Evolutionary conservation across 2,888 invertebrate genomes (phyloP).

Genomic region (Andrena marginata): DNA sequence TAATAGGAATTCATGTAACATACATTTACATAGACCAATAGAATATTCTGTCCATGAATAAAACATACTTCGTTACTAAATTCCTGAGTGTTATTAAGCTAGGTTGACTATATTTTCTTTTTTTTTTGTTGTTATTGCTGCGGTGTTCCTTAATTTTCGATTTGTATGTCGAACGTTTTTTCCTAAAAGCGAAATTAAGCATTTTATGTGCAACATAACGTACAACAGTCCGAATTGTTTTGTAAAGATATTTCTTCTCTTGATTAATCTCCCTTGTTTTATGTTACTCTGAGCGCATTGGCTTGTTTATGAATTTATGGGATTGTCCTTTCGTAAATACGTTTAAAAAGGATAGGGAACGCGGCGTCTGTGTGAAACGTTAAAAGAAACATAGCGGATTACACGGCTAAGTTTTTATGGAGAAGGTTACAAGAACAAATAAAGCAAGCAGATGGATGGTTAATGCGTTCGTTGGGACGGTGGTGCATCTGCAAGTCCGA

Average conservation of each 20-base stretch:
- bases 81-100: too few species aligned
- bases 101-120: too few species aligned
- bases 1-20: too few species aligned
- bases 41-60: too few species aligned
- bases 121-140: too few species aligned
- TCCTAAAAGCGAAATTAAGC: too few species aligned
- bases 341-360: constrained; percentile 50
- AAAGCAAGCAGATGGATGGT: constrained; percentile 52
- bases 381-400: constrained; percentile 53
- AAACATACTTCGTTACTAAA: too few species aligned
- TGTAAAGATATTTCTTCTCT: constrained; percentile 21
- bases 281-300: constrained; percentile 16
- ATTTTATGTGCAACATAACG: background rate
- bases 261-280: constrained; percentile 23
- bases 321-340: constrained; percentile 35
- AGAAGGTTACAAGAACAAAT: constrained; percentile 56
- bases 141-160: too few species aligned
- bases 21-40: too few species aligned
- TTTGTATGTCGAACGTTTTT: too few species aligned
- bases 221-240: background rate
- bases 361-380: constrained; percentile 48
- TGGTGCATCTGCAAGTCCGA: constrained; percentile 6
- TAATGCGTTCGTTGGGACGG: constrained; percentile 44
- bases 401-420: constrained; percentile 61
- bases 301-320: constrained; percentile 66